phyloP scores from a whole-genome alignment of 2,113 vertebrate genomes.

The Callopanchax toddi region DNA sequence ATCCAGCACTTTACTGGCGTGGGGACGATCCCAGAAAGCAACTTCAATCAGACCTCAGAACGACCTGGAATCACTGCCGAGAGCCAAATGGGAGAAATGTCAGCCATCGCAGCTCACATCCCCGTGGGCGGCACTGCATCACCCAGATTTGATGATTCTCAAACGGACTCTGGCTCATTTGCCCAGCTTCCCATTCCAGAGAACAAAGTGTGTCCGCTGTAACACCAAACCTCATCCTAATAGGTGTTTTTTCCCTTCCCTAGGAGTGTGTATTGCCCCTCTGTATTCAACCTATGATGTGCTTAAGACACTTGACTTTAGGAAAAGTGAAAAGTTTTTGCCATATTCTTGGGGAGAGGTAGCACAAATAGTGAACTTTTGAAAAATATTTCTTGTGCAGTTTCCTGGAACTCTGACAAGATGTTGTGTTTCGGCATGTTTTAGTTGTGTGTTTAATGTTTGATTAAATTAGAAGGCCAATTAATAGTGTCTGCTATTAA shows the following conservation, averaged over 20 bases:
- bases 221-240: conserved; percentile 19
- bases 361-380: background rate
- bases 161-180: conserved; percentile 67
- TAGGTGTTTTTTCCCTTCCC: background rate
- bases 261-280: conserved; percentile 6
- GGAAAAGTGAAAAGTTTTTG: background rate
- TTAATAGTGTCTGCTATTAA: too few species aligned
- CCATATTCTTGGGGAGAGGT: background rate
- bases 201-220: conserved; percentile 81
- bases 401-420: background rate
- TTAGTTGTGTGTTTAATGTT: conserved; percentile 2
- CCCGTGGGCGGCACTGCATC: conserved; percentile 44
- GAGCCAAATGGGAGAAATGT: conserved; percentile 81
- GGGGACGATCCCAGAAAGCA: conserved; percentile 55
- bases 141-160: conserved; percentile 65
- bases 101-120: conserved; percentile 69
- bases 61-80: conserved; percentile 65
- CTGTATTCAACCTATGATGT: conserved; percentile 3
- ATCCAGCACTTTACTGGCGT: conserved; percentile 81
- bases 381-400: background rate
- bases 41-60: conserved; percentile 74
- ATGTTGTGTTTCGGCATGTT: conserved; percentile 8
- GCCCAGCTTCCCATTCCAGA: conserved; percentile 76
- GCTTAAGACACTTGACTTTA: background rate
- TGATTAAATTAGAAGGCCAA: background rate